Evolutionary conservation across 2,888 invertebrate species (phyloP), one percentile per base, ranked within the genome.

Genomic region (Empis livida): DNA sequence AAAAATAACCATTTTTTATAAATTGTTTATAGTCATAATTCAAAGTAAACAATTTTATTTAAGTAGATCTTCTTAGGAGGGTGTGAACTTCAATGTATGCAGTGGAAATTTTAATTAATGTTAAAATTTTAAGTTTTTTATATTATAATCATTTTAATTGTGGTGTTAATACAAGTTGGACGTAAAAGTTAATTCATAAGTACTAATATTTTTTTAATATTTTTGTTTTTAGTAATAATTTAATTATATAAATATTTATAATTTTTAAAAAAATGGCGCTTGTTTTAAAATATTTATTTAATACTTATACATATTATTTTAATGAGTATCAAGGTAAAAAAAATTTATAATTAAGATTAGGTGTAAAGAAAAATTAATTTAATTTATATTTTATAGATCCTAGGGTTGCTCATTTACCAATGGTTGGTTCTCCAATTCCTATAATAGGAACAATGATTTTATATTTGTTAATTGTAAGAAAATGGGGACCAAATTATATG

Each of bases 401-500:
- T 14, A 60, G 63, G 48, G 80, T 82, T 9, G 77, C 78, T 51
- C 67, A 73, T 46, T 82, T 79, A 75, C 74, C 79, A 4, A 62
- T 90, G 35, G 76, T 84, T 57, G 71, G 75, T 1, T 77, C 79
- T 32, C 82, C 87, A 4, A 74, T 77, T 61, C 78, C 81, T 46
- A 73, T 74, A 0, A 3, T 81, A 1, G 43, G 65, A 0, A 54
- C 86, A 14, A 64, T 79, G 8, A 63, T 67, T 1, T 47, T 73
- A 0, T 91, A 91, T 61, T 68, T 88, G 13, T 72, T 79, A 56
- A 79, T 87, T 56, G 80, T 88, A 1, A 68, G 78, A 20, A 76
- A 77, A 57, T 71, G 79, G 60, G 89, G 90, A 0, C 90, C 89
- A 0, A 68, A 71, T 39, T 72, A 78, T 60, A 88, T 88, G 88